A percentile compares a stretch with the other conserved stretches of the same genome.
phyloP scores from a whole-genome alignment of 2,797 vertebrate genomes.

The Oreochromis mossambicus region DNA sequence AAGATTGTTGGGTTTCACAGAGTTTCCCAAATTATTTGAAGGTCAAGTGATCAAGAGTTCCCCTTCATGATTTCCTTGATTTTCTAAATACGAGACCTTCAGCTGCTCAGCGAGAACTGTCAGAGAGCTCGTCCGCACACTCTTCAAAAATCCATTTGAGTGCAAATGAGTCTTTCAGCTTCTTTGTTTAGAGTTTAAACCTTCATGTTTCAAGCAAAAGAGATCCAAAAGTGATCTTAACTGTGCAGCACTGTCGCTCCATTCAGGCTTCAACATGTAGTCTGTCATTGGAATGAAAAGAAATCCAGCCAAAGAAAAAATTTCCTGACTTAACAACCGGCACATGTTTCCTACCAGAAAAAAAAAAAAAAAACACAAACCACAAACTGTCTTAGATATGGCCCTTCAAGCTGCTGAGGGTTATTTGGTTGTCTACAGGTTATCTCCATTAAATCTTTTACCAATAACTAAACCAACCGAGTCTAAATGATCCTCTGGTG shows the following conservation, averaged over 20 bases:
- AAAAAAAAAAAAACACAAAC: background rate
- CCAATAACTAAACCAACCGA: background rate
- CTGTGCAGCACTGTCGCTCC: background rate
- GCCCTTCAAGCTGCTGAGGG: background rate
- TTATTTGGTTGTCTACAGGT: background rate
- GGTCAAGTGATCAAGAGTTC: background rate
- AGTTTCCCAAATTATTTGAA: background rate
- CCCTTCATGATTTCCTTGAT: rapidly evolving
- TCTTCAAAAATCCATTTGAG: background rate
- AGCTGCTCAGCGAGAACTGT: background rate
- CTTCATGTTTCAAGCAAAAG: background rate
- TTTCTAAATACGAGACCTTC: background rate
- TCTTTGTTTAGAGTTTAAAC: background rate
- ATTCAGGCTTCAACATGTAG: background rate
- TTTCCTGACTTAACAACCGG: background rate
- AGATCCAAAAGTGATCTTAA: background rate
- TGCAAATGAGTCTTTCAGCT: background rate
- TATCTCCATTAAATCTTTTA: background rate
- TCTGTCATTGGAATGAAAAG: background rate
- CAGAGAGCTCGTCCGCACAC: background rate
- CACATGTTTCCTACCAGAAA: background rate
- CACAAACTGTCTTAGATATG: background rate
- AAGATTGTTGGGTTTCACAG: background rate
- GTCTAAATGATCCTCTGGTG: background rate
- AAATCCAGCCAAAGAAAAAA: background rate